phyloP scores from a whole-genome alignment of 1,140 invertebrate species.

The Drosophila rhopaloa region DNA sequence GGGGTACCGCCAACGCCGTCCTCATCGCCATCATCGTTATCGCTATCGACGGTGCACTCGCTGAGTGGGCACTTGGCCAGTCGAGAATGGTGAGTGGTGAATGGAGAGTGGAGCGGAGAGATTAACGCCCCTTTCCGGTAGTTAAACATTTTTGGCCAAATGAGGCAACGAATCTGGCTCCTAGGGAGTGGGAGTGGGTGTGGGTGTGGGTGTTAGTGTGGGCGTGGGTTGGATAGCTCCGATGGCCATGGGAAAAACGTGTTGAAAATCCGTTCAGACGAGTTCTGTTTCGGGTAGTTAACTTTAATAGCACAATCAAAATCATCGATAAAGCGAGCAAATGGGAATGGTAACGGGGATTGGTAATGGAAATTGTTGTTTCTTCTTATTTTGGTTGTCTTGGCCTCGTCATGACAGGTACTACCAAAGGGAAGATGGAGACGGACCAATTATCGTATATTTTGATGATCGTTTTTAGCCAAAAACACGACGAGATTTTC shows the following conservation, averaged over 20 bases:
- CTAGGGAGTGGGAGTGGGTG: conserved; percentile 10
- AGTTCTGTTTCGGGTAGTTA: conserved; percentile 29
- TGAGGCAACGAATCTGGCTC: conserved; percentile 40
- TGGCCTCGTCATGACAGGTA: neutral
- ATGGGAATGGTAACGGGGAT: conserved; percentile 25
- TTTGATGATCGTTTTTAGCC: conserved; percentile 8
- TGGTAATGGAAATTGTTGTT: conserved; percentile 10
- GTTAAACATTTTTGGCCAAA: conserved; percentile 57
- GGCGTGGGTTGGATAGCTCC: neutral
- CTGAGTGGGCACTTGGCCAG: conserved; percentile 61
- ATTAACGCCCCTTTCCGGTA: conserved; percentile 77
- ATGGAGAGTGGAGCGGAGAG: conserved; percentile 27
- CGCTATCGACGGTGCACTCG: conserved; percentile 26
- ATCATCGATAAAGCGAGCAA: conserved; percentile 23
- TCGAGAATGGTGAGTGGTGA: conserved; percentile 1
- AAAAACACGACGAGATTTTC: conserved; percentile 18
- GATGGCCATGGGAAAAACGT: conserved; percentile 34
- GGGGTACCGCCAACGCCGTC: conserved; percentile 20
- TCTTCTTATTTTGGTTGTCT: neutral
- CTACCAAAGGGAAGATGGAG: neutral
- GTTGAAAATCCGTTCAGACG: conserved; percentile 33
- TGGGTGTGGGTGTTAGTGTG: neutral
- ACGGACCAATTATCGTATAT: conserved; percentile 13
- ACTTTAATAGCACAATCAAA: conserved; percentile 38
- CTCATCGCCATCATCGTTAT: conserved; percentile 12